Percentiles rank a stretch among this genome's conserved stretches.
Evolutionary conservation across 1,140 invertebrate species (phyloP).

Genomic region (Bombus polaris): DNA sequence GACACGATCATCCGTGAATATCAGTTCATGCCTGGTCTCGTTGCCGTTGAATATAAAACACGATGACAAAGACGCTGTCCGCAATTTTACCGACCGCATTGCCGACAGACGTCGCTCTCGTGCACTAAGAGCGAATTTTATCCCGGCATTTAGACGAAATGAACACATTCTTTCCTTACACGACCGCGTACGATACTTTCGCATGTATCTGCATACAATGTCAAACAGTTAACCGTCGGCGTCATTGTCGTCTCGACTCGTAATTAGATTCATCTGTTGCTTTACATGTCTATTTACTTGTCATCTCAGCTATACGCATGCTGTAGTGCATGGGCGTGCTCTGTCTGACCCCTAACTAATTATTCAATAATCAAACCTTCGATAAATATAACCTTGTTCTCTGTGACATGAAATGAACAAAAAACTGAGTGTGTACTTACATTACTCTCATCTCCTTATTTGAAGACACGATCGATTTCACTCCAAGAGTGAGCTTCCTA

Average conservation of each 20-base stretch:
- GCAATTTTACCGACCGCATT: conserved; percentile 16
- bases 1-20: conserved; percentile 16
- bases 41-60: not conserved
- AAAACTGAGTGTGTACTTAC: not conserved
- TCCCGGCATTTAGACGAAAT: conserved; percentile 23
- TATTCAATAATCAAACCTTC: too few relatives aligned
- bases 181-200: not conserved
- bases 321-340: not conserved
- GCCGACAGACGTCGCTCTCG: not conserved
- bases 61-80: not conserved
- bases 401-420: not conserved
- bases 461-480: not conserved
- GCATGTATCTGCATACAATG: conserved; percentile 42
- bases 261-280: conserved; percentile 19
- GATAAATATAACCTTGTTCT: not conserved
- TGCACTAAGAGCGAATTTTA: conserved; percentile 1
- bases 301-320: not conserved
- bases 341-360: not conserved
- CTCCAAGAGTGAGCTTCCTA: not conserved
- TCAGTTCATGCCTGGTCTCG: not conserved
- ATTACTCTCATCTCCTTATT: not conserved
- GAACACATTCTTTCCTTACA: conserved; percentile 9
- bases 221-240: not conserved
- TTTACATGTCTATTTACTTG: conserved; percentile 4
- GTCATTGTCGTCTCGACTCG: conserved; percentile 23